Evolutionary conservation across 2,888 invertebrate species (phyloP).

Genomic region (Athrips mouffetella): DNA sequence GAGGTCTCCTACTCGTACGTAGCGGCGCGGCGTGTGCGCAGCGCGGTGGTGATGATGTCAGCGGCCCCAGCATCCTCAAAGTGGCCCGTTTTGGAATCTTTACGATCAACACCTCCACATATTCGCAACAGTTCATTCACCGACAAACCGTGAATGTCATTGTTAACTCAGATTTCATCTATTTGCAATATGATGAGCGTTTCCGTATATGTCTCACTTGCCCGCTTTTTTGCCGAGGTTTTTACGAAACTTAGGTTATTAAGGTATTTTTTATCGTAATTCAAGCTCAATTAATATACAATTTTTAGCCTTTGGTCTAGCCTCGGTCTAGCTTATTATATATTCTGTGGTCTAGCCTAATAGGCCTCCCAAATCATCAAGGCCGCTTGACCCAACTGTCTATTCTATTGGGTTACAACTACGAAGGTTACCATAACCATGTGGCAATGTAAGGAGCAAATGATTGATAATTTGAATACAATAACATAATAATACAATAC

Average conservation of each 20-base stretch:
- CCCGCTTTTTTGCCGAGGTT: neutral
- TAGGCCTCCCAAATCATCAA: neutral
- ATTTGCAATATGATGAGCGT: conserved; percentile 39
- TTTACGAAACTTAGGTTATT: too few species aligned
- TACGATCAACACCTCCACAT: conserved; percentile 73
- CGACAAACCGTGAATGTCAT: conserved; percentile 52
- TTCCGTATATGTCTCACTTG: conserved; percentile 23
- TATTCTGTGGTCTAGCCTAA: neutral
- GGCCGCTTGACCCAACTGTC: conserved; percentile 9
- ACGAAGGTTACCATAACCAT: too few species aligned
- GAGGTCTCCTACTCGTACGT: conserved; percentile 56
- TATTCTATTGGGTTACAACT: conserved; percentile 1
- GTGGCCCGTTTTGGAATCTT: conserved; percentile 67
- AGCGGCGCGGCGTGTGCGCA: conserved; percentile 43
- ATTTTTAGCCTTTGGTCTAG: neutral
- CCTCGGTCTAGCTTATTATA: too few species aligned
- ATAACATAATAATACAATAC: too few species aligned
- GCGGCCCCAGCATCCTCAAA: conserved; percentile 49
- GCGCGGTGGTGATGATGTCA: conserved; percentile 67
- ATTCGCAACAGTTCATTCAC: conserved; percentile 68
- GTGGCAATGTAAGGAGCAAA: conserved; percentile 10
- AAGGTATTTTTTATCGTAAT: too few species aligned
- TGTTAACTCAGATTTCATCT: conserved; percentile 52
- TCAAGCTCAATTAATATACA: conserved; percentile 2
- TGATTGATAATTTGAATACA: conserved; percentile 7